Percentiles rank a stretch among this genome's conserved stretches.
Conservation (phyloP, 2,797 vertebrate genomes). For the Leucoraja ocellata region DNA sequence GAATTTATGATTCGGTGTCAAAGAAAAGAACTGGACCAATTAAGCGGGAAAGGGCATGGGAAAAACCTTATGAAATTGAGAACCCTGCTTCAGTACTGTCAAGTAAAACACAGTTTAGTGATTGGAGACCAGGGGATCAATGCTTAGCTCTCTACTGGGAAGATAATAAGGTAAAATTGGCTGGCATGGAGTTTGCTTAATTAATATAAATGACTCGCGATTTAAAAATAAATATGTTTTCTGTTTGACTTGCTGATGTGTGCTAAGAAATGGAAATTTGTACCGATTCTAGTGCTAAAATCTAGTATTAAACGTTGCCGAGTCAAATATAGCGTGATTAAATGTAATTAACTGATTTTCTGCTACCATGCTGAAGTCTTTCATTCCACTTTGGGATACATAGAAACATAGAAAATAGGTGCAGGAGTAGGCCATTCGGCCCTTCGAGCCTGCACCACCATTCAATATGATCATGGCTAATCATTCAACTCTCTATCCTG, state of each 20-base stretch:
- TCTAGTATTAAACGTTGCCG: not conserved
- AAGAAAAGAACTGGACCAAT: conserved; percentile 79
- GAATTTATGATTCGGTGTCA: conserved; percentile 66
- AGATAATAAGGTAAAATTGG: conserved; percentile 81
- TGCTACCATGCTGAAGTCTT: not conserved
- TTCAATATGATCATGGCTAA: too few species aligned
- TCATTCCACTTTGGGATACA: not conserved
- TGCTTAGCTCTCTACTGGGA: conserved; percentile 97
- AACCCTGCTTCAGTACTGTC: conserved; percentile 49
- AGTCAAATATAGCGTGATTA: not conserved
- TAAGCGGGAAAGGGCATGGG: conserved; percentile 70
- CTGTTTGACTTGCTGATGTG: not conserved
- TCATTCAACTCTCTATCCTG: too few species aligned
- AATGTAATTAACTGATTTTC: not conserved
- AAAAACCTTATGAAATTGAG: conserved; percentile 47
- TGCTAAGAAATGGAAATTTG: not conserved
- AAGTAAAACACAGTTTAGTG: conserved; percentile 46
- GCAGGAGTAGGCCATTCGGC: too few species aligned
- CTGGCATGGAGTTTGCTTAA: not conserved
- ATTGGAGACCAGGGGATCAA: conserved; percentile 87
- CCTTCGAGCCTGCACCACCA: too few species aligned
- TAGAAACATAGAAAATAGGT: too few species aligned
- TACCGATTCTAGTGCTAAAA: not conserved
- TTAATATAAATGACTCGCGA: not conserved
- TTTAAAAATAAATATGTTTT: not conserved